Base-by-base conservation (phyloP, 2,797 vertebrate species). In the Brachyrhaphis roseni region DNA sequence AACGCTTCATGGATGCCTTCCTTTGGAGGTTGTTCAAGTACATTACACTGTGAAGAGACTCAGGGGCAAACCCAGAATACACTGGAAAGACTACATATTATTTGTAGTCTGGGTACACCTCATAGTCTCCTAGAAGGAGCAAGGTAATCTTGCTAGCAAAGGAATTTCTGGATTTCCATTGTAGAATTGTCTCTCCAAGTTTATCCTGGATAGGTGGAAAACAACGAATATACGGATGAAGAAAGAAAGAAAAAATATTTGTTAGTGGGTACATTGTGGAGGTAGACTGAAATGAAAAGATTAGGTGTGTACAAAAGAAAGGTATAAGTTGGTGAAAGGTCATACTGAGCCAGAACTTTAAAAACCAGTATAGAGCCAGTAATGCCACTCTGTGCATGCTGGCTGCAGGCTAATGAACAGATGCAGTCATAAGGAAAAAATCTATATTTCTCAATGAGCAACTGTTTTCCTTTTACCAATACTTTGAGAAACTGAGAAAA, bases 401-500 rank as follows among this genome's bases (percentile, higher is more conserved):
- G 28, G 15, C 46, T 64, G 10, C 11, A 46, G 73, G 71, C 57
- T 72, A 41, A 73, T 53, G 43, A 62, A 77, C 51, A 49, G 34
- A 76, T 28, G 26, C 13, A 23, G 26, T 66, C n/a, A 51, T 57
- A 78, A 72, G 28, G 5, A 45, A 82, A 78, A 34, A 4, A 64
- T 62, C 31, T 72, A 39, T 73, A 16, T 70, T 62, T n/a, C 43
- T 64, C 23, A 36, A 76, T 41, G 2, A 39, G 39, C 7, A 70
- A 7, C 45, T 55, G 8, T 55, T 8, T 8, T n/a, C n/a, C 2
- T 64, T 43, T 49, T n/a, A 28, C n/a, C 23, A 34, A 23, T 47
- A 47, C 39, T 79, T 70, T 34, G 55, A 72, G 15, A 81, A 78
- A 59, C 13, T 57, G 20, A 41, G 34, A n/a, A 72, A 49, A 59